A percentile compares a stretch with the other conserved stretches of the same genome.
Evolutionary conservation across 2,888 invertebrate genomes (phyloP).

Genomic region (Phrixothrix hirtus): DNA sequence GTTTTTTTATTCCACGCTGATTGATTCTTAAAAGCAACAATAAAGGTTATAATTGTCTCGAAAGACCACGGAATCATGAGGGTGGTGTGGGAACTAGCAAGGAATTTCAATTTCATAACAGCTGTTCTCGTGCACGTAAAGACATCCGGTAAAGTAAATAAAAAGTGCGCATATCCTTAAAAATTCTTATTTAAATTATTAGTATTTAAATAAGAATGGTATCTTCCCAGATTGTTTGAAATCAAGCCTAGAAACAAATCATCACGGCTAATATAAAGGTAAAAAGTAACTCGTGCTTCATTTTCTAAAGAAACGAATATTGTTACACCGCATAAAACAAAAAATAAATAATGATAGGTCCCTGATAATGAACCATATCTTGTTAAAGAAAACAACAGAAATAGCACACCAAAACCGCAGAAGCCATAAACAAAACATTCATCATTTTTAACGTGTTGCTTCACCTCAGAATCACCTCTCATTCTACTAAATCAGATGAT

Average conservation of each 20-base stretch:
- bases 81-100: slow-evolving; percentile 27
- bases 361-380: slow-evolving; percentile 13
- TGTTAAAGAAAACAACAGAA: slow-evolving; percentile 14
- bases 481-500: slow-evolving; percentile 13
- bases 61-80: slow-evolving; percentile 15
- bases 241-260: background rate
- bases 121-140: slow-evolving; percentile 25
- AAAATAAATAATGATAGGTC: slow-evolving; percentile 6
- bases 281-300: slow-evolving; percentile 2
- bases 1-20: background rate
- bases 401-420: slow-evolving; percentile 20
- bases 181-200: too few species aligned
- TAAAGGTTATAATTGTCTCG: slow-evolving; percentile 11
- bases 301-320: background rate
- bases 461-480: slow-evolving; percentile 20
- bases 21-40: too few species aligned
- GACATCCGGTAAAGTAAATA: slow-evolving; percentile 22
- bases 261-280: background rate
- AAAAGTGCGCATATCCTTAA: background rate
- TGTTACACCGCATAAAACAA: background rate
- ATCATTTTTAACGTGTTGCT: slow-evolving; percentile 24
- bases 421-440: slow-evolving; percentile 27
- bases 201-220: background rate
- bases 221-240: background rate
- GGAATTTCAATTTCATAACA: slow-evolving; percentile 19